Evolutionary conservation across 92 coral and sea anemone species (phyloP).

Genomic region (Siderastrea radians): DNA sequence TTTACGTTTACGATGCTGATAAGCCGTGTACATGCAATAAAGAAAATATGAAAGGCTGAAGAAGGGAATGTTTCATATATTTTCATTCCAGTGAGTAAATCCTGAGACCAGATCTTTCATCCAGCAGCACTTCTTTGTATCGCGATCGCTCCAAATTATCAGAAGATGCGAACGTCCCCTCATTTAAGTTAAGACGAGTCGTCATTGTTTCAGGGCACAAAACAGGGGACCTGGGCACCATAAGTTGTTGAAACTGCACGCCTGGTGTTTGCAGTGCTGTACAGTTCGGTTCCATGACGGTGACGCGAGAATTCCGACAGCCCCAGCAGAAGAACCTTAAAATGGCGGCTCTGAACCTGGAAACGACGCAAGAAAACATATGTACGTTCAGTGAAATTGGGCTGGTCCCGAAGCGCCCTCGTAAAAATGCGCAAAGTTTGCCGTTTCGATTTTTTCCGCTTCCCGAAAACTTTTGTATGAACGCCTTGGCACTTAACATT

Average conservation of each 20-base stretch:
- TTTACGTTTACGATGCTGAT: too few relatives aligned
- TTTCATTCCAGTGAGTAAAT: slow-evolving; percentile 1
- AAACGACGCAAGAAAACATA: neutral
- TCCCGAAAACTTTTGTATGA: too few relatives aligned
- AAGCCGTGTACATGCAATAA: neutral
- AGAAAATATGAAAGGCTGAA: neutral
- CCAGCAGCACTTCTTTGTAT: neutral
- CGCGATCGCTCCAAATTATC: neutral
- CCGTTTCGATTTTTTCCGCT: too few relatives aligned
- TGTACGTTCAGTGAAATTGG: neutral
- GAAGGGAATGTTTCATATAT: neutral
- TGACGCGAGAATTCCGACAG: neutral
- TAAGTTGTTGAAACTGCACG: neutral
- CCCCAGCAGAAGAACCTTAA: neutral
- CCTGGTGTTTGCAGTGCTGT: neutral
- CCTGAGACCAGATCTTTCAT: neutral
- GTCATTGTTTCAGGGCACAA: neutral
- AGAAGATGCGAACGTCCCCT: neutral
- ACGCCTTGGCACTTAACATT: too few relatives aligned
- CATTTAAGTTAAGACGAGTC: neutral
- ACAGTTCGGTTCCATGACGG: neutral
- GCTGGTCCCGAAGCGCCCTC: too few relatives aligned
- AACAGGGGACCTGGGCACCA: slow-evolving; percentile 7
- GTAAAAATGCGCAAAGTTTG: too few relatives aligned
- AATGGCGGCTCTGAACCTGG: slow-evolving; percentile 9